Conservation (phyloP, 2,113 vertebrate genomes). For the Paradoxurus hermaphroditus region DNA sequence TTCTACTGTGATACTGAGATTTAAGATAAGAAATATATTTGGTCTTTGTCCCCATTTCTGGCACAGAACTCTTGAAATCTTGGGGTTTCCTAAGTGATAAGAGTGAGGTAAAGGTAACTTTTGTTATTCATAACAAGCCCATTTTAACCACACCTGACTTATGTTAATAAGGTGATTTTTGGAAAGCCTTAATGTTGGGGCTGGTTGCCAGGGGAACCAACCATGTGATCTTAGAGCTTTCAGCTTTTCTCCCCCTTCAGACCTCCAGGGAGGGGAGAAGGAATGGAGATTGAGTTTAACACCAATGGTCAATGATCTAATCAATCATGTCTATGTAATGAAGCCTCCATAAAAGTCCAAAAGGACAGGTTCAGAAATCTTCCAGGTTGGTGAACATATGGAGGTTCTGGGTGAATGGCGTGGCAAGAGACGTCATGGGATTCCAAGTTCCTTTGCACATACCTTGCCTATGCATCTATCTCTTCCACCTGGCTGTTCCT, state of each 20-base stretch:
- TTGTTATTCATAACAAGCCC: background rate
- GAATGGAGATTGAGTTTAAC: background rate
- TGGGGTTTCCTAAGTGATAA: background rate
- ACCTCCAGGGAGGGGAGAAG: background rate
- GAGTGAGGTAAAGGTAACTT: background rate
- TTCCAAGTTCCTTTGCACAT: background rate
- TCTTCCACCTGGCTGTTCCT: background rate
- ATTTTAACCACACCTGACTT: background rate
- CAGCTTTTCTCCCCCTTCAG: background rate
- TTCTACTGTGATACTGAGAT: background rate
- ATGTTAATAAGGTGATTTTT: background rate
- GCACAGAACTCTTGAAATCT: background rate
- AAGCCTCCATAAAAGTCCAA: background rate
- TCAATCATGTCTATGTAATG: background rate
- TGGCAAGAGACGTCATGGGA: background rate
- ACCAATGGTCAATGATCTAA: background rate
- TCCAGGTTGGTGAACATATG: background rate
- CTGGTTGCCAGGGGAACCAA: background rate
- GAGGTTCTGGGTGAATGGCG: background rate
- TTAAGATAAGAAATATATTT: background rate
- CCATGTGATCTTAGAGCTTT: background rate
- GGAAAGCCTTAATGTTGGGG: background rate
- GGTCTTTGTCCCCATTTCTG: background rate
- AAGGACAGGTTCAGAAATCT: background rate
- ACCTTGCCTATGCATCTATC: background rate